Evolutionary conservation across 92 coral and sea anemone species (phyloP).

Genomic region (Epizoanthus illoricatus): DNA sequence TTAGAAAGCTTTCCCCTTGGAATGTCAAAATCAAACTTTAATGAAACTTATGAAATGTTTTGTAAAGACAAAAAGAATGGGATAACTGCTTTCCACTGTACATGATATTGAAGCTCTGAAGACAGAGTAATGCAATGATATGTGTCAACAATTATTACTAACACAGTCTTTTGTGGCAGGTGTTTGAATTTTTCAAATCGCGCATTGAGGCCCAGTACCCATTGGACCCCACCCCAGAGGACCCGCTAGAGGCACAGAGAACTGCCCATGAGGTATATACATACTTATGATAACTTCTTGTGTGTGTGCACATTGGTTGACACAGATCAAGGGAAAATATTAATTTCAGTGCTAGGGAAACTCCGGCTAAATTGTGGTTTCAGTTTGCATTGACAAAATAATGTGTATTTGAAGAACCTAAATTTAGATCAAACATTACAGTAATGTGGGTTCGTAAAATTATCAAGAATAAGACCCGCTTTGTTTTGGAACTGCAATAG

Average conservation of each 20-base stretch:
- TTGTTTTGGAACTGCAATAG: neutral
- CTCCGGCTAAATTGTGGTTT: neutral
- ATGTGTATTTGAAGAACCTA: too few relatives aligned
- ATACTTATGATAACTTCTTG: neutral
- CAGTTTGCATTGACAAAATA: neutral
- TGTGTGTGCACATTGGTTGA: neutral
- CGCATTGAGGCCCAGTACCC: slow-evolving; percentile 93
- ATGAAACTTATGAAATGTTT: too few relatives aligned
- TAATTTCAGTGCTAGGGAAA: neutral
- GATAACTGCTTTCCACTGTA: too few relatives aligned
- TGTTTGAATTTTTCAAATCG: slow-evolving; percentile 81
- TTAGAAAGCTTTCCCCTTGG: too few relatives aligned
- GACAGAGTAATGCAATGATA: too few relatives aligned
- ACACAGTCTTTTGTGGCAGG: slow-evolving; percentile 52
- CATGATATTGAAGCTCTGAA: too few relatives aligned
- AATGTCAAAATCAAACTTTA: too few relatives aligned
- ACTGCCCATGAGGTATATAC: slow-evolving; percentile 89
- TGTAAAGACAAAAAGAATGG: too few relatives aligned
- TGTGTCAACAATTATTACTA: too few relatives aligned
- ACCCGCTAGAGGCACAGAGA: slow-evolving; percentile 92
- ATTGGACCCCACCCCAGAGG: slow-evolving; percentile 96
- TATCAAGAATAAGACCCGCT: too few relatives aligned
- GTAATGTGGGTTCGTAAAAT: too few relatives aligned
- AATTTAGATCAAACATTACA: neutral
- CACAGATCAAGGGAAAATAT: too few relatives aligned